phyloP scores from a whole-genome alignment of 2,888 invertebrate species.

The Selenia dentaria region DNA sequence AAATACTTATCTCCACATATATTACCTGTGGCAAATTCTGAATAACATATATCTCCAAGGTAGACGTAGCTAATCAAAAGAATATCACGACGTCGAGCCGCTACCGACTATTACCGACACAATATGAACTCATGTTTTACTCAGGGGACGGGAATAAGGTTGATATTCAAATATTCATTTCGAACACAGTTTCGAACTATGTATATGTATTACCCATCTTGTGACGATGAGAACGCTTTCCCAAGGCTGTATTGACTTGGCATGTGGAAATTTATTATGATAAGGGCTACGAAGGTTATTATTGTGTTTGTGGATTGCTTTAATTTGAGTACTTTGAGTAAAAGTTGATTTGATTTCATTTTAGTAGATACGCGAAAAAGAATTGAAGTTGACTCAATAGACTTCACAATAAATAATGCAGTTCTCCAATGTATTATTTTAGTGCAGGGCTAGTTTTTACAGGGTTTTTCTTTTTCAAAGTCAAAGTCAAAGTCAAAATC shows the following conservation, averaged over 20 bases:
- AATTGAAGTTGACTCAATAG: too few species aligned
- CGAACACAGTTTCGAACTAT: too few species aligned
- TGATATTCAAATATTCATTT: conserved; percentile 29
- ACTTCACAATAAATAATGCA: too few species aligned
- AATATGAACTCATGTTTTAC: conserved; percentile 14
- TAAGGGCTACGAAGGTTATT: not conserved
- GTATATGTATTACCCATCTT: not conserved
- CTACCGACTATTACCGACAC: not conserved
- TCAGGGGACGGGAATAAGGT: conserved; percentile 20
- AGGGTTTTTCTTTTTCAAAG: too few species aligned
- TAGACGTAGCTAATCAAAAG: conserved; percentile 27
- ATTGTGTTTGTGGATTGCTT: too few species aligned
- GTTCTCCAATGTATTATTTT: too few species aligned
- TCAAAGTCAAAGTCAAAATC: too few species aligned
- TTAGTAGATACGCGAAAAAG: too few species aligned
- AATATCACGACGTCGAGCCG: conserved; percentile 24
- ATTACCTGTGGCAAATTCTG: conserved; percentile 22
- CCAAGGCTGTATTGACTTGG: not conserved
- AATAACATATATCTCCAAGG: conserved; percentile 24
- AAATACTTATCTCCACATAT: conserved; percentile 12
- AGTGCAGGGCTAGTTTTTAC: too few species aligned
- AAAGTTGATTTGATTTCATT: too few species aligned
- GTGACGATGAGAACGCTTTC: not conserved
- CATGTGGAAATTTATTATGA: not conserved
- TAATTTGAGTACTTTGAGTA: too few species aligned